phyloP scores from a whole-genome alignment of 1,140 invertebrate species.

The Drosophila baimaii region DNA sequence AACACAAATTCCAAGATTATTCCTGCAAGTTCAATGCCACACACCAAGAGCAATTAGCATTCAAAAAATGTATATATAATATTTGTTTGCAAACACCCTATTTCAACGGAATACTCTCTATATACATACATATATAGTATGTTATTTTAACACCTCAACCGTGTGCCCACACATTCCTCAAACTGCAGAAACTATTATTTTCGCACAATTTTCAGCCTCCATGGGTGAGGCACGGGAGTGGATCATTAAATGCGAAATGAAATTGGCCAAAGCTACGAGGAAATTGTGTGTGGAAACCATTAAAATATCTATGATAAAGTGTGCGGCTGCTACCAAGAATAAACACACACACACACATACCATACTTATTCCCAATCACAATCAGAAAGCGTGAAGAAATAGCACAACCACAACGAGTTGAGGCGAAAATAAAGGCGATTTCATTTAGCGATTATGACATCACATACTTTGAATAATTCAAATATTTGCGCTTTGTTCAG shows the following conservation, averaged over 20 bases:
- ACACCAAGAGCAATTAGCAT: slow-evolving; percentile 20
- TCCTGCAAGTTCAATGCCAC: slow-evolving; percentile 42
- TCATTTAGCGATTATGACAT: slow-evolving; percentile 66
- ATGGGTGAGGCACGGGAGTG: slow-evolving; percentile 2
- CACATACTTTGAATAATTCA: slow-evolving; percentile 77
- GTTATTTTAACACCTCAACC: slow-evolving; percentile 30
- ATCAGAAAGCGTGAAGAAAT: slow-evolving; percentile 64
- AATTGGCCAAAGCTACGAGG: slow-evolving; percentile 32
- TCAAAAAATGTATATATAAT: slow-evolving; percentile 1
- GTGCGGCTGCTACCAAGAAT: slow-evolving; percentile 9
- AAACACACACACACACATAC: slow-evolving; percentile 30
- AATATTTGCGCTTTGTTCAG: slow-evolving; percentile 64
- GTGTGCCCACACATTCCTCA: slow-evolving; percentile 31
- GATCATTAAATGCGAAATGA: slow-evolving; percentile 32
- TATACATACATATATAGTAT: not conserved
- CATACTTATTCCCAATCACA: slow-evolving; percentile 18
- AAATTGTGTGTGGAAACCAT: slow-evolving; percentile 24
- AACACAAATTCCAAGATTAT: slow-evolving; percentile 6
- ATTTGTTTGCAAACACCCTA: slow-evolving; percentile 15
- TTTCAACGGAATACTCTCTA: not conserved
- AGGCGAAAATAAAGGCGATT: slow-evolving; percentile 19
- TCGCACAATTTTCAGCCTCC: slow-evolving; percentile 43
- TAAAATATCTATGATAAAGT: slow-evolving; percentile 26
- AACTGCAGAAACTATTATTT: slow-evolving; percentile 30
- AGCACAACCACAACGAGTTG: slow-evolving; percentile 14